Evolutionary conservation across 2,797 vertebrate species (phyloP), one percentile per base, ranked within the genome.

Genomic region (Poeciliopsis turneri): DNA sequence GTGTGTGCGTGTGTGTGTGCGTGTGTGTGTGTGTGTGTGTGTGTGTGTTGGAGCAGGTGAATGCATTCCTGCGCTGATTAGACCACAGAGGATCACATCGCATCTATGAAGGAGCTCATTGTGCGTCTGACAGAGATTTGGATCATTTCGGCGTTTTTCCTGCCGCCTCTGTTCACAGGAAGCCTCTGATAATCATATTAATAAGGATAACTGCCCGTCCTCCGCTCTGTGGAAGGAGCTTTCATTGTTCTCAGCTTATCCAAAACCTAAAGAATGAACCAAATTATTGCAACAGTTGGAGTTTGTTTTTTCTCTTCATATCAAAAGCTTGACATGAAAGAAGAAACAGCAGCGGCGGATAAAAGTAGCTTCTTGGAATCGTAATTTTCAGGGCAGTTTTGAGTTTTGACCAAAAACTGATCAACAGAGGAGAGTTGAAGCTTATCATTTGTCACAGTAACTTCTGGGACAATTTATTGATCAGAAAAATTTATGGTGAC

Each of bases 21-120:
- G 15, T 47, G 46, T 16, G 46, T 47, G 45, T 15, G 45, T 15
- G 45, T 75, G 57, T 43, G 59, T 46, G 57, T 33, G 81, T 28
- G 71, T 39, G 47, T 47, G 71, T 69, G 61, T 49, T 61, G 9
- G 82, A n/a, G 83, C 88, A 93, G 92, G 92, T 91, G 89, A 92
- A 88, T 71, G 77, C 93, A 95, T 95, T 95, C 95, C 94, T 93
- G 49, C 11, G 83, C 92, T 93, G 93, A 94, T 94, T 93, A 94
- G 92, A 89, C 85, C 82, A 25, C 82, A 72, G 85, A 75, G 86
- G 90, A 92, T 90, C 90, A 84, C 91, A 84, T 94, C 92, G 71
- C 92, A 80, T 87, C 83, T 84, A 91, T 95, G 91, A 95, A 95
- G 90, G 92, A 90, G 77, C 78, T 93, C 93, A 87, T 95, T 95